A percentile compares a stretch with the other conserved stretches of the same genome.
phyloP scores from a whole-genome alignment of 2,888 invertebrate genomes.

The Imbricaverruca yamaguchii region DNA sequence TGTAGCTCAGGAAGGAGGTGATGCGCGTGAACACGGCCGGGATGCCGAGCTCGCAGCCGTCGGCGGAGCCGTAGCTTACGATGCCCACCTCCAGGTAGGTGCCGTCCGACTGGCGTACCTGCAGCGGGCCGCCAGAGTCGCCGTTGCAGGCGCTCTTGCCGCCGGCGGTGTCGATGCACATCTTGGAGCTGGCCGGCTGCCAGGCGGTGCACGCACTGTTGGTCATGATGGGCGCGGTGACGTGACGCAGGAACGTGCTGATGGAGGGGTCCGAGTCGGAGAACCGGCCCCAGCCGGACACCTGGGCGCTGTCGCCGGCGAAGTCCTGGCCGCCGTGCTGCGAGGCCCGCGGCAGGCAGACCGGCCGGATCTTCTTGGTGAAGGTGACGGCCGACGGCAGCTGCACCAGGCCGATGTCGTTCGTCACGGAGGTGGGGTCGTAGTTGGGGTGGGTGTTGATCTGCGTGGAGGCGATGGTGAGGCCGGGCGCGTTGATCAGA shows the following conservation, averaged over 20 bases:
- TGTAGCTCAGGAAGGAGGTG: background rate
- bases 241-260: conserved; percentile 1
- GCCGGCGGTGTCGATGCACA: background rate
- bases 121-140: conserved; percentile 5
- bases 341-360: conserved; percentile 25
- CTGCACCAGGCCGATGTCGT: conserved; percentile 27
- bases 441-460: conserved; percentile 26
- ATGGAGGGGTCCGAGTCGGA: background rate
- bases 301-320: background rate
- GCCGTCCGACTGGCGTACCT: background rate
- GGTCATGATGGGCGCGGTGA: background rate
- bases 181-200: background rate
- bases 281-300: conserved; percentile 4
- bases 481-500: background rate
- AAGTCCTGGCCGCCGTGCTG: background rate
- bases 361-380: conserved; percentile 25
- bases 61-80: conserved; percentile 10
- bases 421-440: conserved; percentile 13
- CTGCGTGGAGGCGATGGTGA: background rate
- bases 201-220: background rate
- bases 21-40: conserved; percentile 16
- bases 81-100: background rate
- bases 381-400: conserved; percentile 24
- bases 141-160: conserved; percentile 14
- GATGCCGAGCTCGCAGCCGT: background rate